Base-by-base conservation (phyloP, 2,797 vertebrate species). In the Enteromius viviparus region DNA sequence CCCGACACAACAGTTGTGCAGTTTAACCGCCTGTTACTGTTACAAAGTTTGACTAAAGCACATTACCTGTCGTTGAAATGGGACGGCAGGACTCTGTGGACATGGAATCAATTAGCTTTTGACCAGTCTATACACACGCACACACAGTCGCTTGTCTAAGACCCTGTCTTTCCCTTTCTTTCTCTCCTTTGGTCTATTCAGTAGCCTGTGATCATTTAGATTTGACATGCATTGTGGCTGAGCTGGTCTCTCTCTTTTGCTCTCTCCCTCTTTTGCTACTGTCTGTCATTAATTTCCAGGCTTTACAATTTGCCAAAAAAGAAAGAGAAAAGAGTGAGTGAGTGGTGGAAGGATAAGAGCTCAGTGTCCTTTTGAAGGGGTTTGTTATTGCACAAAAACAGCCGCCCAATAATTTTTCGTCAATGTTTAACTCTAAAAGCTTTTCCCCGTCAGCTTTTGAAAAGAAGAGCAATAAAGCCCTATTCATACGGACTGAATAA, bases 391-490 rank as follows among this genome's bases (percentile, higher is more conserved):
- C 94, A 96, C 94, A 95, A 95, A 96, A 90, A 96, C 94, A 96
- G 95, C 94, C 93, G 95, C 87, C 94, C 94, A 96, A 95, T 96
- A 96, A 95, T 96, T 96, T 96, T 96, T 96, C 95, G 94, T 96
- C 95, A 95, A 94, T 96, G 94, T 96, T 96, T 96, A 95, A 96
- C 95, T 95, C 95, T 96, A 96, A 96, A 96, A 96, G 95, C 96
- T 88, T 96, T 96, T 96, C 96, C 94, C 93, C 94, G 94, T 96
- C 96, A 96, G 95, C 95, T 96, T 94, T 96, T 94, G 96, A 96
- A 96, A 95, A 95, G 95, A 95, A 95, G 95, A 82, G 81, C 95
- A 96, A 96, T 96, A 95, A 96, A 96, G 94, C 94, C 94, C 88
- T 95, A 96, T 96, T 96, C 94, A 96, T 91, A 85, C 93, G 92